Conservation (phyloP, 2,797 vertebrate genomes). For the Silurus aristotelis region DNA sequence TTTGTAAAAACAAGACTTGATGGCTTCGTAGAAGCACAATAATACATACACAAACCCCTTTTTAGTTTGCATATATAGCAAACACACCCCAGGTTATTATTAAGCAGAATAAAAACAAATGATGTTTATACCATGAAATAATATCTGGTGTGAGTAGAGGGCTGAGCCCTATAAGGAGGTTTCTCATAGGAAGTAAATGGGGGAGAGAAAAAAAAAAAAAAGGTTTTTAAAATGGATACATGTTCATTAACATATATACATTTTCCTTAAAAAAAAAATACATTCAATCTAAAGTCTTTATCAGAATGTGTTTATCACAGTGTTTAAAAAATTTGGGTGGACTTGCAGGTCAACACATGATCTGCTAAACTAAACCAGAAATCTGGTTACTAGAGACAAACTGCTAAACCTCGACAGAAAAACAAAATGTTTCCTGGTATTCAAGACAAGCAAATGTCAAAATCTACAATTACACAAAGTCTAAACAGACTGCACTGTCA, state of each 20-base stretch:
- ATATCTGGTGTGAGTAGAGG: too few species aligned
- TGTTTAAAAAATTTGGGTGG: too few species aligned
- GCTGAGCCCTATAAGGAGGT: neutral
- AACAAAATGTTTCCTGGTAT: neutral
- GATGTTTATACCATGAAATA: neutral
- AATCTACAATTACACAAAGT: conserved; percentile 30
- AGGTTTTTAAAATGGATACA: neutral
- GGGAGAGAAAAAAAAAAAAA: neutral
- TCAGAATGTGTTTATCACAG: neutral
- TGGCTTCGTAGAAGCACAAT: too few species aligned
- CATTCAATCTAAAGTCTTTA: neutral
- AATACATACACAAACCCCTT: neutral
- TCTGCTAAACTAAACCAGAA: neutral
- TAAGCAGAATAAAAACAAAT: neutral
- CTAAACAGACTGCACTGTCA: neutral
- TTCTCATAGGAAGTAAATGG: neutral
- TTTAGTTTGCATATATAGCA: neutral
- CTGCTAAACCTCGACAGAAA: conserved; percentile 1
- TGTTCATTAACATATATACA: neutral
- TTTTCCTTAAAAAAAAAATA: neutral
- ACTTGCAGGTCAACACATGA: neutral
- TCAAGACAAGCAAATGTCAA: neutral
- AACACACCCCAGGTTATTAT: neutral
- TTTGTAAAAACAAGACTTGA: neutral
- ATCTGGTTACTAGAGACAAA: neutral